A percentile compares a stretch with the other conserved stretches of the same genome.
These are phyloP conservation scores for Sebastiscus albofasciatus DNA, from an alignment of 2,797 vertebrate species.

Conservation along the genomic window DNA sequence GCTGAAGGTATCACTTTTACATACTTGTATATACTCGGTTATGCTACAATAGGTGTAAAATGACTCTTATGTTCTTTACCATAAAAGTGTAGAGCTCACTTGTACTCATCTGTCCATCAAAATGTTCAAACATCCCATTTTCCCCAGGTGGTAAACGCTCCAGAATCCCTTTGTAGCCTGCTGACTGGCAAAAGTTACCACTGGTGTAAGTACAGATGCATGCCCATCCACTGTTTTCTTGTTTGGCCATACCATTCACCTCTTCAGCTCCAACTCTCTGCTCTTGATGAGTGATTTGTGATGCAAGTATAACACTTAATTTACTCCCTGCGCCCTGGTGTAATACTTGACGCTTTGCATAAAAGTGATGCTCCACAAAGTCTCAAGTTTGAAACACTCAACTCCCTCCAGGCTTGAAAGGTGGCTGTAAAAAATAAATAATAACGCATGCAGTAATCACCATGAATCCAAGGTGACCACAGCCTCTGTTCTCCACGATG, in stretches of 20 bases:
- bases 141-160: slow-evolving; percentile 69
- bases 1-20: slow-evolving; percentile 55
- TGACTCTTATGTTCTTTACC: not conserved
- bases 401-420: not conserved
- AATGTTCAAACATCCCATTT: slow-evolving; percentile 39
- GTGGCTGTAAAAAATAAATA: not conserved
- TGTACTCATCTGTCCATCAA: not conserved
- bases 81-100: not conserved
- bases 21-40: not conserved
- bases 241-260: not conserved
- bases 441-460: not conserved
- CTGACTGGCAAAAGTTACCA: slow-evolving; percentile 75
- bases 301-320: slow-evolving; percentile 40
- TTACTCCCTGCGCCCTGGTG: not conserved
- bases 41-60: not conserved
- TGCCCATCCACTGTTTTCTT: not conserved
- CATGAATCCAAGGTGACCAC: not conserved
- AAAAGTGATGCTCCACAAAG: not conserved
- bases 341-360: not conserved
- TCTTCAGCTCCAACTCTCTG: slow-evolving; percentile 21
- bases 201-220: slow-evolving; percentile 78
- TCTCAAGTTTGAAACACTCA: not conserved
- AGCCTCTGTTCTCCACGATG: not conserved
- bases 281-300: slow-evolving; percentile 20
- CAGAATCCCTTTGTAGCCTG: slow-evolving; percentile 65